Base-by-base conservation (phyloP, 2,888 invertebrate species). In the Machimus rusticus region DNA sequence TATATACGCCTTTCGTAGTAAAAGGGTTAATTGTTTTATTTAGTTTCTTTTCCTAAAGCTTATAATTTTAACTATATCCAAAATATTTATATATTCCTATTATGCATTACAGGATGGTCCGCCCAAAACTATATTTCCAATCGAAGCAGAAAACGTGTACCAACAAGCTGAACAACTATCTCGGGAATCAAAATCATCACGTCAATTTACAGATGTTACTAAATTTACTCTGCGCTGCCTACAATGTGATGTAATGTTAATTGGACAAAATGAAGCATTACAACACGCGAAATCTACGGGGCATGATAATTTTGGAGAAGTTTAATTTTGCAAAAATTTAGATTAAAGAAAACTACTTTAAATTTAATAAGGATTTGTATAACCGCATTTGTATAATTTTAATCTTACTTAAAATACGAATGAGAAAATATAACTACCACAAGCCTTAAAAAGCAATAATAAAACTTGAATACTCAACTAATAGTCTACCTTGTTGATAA, bases 191-290 rank as follows among this genome's bases (percentile, higher is more conserved):
- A 97, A 97, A 92, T 96, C 96, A 0, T 96, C 97, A 89, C 94
- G 97, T 88, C 98, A 98, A 92, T 99, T 95, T 92, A 99, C 98
- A 0, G 98, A 99, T 93, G 95, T 98, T 5, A 95, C 96, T 91
- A 97, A 96, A 91, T 98, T 98, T 90, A 96, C 96, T 0, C 93
- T 99, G 16, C 95, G 96, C 89, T 99, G 99, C 92, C 93, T 95
- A 91, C 94, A 95, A n/a, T 99, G 99, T 91, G 94, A 96, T 90
- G 93, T 94, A 43, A 93, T 95, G 90, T 93, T 99, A 0, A 95
- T 94, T 66, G 98, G 98, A 0, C 96, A 98, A 91, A 93, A 93
- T 0, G 96, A 97, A 91, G 98, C 98, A 0, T 96, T 96, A 90
- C 94, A 95, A 89, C 98, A 99, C 92, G 98, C 98, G 31, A 95